A percentile compares a stretch with the other conserved stretches of the same genome.
Evolutionary conservation across 2,797 vertebrate genomes (phyloP).

Genomic region (Acanthurus tractus): DNA sequence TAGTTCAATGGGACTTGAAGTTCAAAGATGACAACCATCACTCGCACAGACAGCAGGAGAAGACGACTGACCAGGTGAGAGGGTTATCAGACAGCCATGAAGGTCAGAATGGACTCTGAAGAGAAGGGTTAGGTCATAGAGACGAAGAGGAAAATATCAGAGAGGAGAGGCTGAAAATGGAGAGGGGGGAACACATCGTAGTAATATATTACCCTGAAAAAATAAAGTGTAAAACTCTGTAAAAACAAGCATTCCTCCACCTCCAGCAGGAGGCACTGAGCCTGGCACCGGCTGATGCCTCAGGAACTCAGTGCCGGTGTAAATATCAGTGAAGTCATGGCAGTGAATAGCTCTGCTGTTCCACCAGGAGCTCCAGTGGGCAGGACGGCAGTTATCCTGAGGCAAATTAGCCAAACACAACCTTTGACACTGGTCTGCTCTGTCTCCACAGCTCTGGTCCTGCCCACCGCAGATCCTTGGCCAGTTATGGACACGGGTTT

Average conservation of each 20-base stretch:
- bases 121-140: not conserved
- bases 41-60: conserved; percentile 3
- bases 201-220: not conserved
- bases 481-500: conserved; percentile 43
- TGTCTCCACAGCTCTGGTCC: conserved; percentile 28
- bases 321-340: not conserved
- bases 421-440: conserved; percentile 57
- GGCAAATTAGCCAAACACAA: conserved; percentile 63
- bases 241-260: not conserved
- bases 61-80: conserved; percentile 13
- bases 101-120: not conserved
- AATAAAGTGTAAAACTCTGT: not conserved
- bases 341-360: conserved; percentile 49
- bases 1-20: not conserved
- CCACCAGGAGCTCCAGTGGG: conserved; percentile 20
- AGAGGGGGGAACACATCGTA: not conserved
- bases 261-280: conserved; percentile 31
- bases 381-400: conserved; percentile 28
- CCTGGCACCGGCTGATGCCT: not conserved
- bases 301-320: not conserved
- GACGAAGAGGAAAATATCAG: not conserved
- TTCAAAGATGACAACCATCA: not conserved
- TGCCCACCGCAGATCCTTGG: conserved; percentile 22
- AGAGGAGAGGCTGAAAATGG: not conserved
- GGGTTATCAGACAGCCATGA: conserved; percentile 4